phyloP scores from a whole-genome alignment of 1,140 invertebrate species.

The Acyrthosiphon pisum region DNA sequence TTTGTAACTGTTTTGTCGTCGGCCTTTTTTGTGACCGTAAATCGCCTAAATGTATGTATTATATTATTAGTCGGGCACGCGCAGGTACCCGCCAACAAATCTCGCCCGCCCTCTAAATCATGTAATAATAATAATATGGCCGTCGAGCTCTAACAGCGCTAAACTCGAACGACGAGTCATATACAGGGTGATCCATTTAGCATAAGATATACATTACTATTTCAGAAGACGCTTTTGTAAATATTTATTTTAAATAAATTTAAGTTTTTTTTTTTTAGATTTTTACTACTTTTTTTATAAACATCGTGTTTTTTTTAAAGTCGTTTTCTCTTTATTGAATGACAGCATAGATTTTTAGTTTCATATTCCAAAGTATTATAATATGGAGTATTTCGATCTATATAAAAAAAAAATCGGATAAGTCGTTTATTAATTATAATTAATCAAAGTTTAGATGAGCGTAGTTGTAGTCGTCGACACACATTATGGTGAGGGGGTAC shows the following conservation, averaged over 20 bases:
- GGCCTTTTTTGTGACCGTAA: no score
- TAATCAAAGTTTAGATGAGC: neutral
- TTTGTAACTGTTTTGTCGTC: neutral
- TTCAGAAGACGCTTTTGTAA: neutral
- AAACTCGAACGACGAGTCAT: neutral
- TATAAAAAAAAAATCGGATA: no score
- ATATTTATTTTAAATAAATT: neutral
- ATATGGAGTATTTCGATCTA: no score
- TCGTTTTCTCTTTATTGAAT: no score
- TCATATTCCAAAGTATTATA: no score
- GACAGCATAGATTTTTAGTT: no score
- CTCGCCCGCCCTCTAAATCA: neutral
- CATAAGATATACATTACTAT: neutral
- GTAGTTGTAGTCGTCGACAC: neutral
- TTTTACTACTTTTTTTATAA: neutral
- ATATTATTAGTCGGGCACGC: neutral
- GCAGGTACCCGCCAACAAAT: neutral
- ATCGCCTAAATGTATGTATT: neutral
- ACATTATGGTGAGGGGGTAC: neutral
- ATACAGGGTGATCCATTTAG: neutral
- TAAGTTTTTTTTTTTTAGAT: no score
- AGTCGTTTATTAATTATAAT: neutral
- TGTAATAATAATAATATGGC: neutral
- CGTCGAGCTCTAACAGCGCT: no score
- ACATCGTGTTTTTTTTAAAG: no score